Evolutionary conservation across 2,888 invertebrate species (phyloP), one percentile per base, ranked within the genome.

Genomic region (Copidosoma aretas): DNA sequence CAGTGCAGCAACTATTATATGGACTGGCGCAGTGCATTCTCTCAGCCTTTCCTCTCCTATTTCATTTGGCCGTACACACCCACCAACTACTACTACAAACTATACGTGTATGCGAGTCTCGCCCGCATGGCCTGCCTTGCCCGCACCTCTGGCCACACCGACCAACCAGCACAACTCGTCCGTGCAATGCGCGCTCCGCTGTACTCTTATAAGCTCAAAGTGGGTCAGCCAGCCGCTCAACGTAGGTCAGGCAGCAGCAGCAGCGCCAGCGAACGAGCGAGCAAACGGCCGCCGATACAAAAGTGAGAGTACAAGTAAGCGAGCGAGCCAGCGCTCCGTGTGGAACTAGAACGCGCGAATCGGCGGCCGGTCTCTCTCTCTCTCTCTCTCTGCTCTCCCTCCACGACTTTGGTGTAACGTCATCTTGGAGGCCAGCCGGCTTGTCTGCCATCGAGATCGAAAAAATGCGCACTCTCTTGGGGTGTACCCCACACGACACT

Each of bases 151-250:
- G 19, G 19, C 49, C 17, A 17, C 10, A 51, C 49, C 17, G 49
- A n/a, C 73, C 75, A 74, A 73, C 77, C 78, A 77, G 78, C 78
- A 77, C 78, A 76, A 74, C 52, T 39, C 58, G 73, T 46, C 43
- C 17, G 15, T 14, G 15, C 15, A 46, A 46, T 14, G 41, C 8
- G 41, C 75, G 75, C 72, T 67, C 60, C 70, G 72, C 68, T 71
- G 75, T 73, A 77, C 77, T 77, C n/a, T n/a, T n/a, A n/a, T n/a
- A 77, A 78, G 77, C 75, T 76, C 77, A 78, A 77, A 77, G 78
- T 77, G 75, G 70, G 72, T 71, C 14, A 46, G 43, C 25, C 52
- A 24, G 54, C 54, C 54, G 54, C 24, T 22, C 53, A 10, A 32
- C 25, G 32, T 32, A 21, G 22, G 39, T 60, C 51, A 60, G 43